phyloP scores from a whole-genome alignment of 1,140 invertebrate genomes.

The Euura saliciscinereae region DNA sequence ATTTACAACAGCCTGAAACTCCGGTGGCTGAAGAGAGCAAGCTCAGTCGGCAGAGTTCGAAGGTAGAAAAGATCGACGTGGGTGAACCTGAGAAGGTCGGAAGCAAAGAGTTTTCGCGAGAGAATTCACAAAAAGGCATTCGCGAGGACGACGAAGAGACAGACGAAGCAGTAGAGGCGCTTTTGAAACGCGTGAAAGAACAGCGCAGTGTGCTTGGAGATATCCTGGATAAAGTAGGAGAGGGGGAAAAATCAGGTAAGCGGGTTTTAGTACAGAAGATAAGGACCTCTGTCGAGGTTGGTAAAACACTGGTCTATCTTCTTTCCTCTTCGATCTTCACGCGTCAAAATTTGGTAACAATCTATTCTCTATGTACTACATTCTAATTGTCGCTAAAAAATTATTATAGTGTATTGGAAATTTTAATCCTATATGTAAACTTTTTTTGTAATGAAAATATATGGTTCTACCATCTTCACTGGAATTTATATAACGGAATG shows the following conservation, averaged over 20 bases:
- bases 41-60: constrained; percentile 30
- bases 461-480: neutral
- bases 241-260: constrained; percentile 60
- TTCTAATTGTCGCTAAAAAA: neutral
- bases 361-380: neutral
- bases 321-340: neutral
- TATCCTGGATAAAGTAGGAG: constrained; percentile 68
- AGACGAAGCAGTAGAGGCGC: constrained; percentile 66
- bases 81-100: constrained; percentile 23
- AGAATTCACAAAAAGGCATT: constrained; percentile 39
- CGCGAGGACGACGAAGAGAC: constrained; percentile 55
- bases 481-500: neutral
- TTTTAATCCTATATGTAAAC: neutral
- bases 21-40: constrained; percentile 23
- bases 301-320: neutral
- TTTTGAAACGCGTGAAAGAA: constrained; percentile 68
- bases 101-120: constrained; percentile 30
- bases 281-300: neutral
- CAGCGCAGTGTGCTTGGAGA: constrained; percentile 74
- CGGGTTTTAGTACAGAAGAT: constrained; percentile 9
- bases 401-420: neutral
- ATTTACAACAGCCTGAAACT: constrained; percentile 26
- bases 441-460: neutral
- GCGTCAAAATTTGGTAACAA: neutral
- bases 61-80: constrained; percentile 28